Evolutionary conservation across 2,888 invertebrate species (phyloP).

Genomic region (Tetranychus truncatus): DNA sequence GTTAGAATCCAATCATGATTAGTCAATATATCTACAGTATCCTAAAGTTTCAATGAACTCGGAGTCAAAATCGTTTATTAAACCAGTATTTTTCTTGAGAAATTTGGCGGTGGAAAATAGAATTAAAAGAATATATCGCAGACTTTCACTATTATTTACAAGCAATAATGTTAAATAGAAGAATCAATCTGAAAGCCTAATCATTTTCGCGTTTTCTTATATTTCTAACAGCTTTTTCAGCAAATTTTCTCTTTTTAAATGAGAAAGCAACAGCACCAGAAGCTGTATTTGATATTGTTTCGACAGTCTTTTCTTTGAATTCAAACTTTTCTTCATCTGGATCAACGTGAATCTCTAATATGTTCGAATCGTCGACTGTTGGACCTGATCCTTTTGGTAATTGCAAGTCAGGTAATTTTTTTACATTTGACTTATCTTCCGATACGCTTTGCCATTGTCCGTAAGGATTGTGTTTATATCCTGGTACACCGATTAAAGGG

Average conservation of each 20-base stretch:
- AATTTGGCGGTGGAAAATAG: too few relatives aligned
- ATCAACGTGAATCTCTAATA: background rate
- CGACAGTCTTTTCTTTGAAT: constrained; percentile 1
- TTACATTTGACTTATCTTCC: constrained; percentile 27
- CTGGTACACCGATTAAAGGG: background rate
- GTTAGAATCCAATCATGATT: too few relatives aligned
- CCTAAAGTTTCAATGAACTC: too few relatives aligned
- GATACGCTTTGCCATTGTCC: constrained; percentile 47
- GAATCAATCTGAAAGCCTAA: background rate
- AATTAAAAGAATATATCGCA: too few relatives aligned
- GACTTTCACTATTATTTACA: background rate
- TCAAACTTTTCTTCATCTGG: background rate
- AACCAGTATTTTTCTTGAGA: too few relatives aligned
- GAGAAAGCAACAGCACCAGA: background rate
- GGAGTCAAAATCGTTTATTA: too few relatives aligned
- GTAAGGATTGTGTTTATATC: constrained; percentile 41
- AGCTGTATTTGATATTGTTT: background rate
- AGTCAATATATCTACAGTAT: too few relatives aligned
- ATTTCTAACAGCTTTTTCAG: background rate
- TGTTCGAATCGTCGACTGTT: background rate
- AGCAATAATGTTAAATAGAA: background rate
- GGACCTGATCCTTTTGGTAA: background rate
- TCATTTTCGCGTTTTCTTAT: background rate
- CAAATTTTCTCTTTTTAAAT: background rate
- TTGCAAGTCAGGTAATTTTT: background rate